phyloP scores from a whole-genome alignment of 2,113 vertebrate genomes.

The Nanorana parkeri region DNA sequence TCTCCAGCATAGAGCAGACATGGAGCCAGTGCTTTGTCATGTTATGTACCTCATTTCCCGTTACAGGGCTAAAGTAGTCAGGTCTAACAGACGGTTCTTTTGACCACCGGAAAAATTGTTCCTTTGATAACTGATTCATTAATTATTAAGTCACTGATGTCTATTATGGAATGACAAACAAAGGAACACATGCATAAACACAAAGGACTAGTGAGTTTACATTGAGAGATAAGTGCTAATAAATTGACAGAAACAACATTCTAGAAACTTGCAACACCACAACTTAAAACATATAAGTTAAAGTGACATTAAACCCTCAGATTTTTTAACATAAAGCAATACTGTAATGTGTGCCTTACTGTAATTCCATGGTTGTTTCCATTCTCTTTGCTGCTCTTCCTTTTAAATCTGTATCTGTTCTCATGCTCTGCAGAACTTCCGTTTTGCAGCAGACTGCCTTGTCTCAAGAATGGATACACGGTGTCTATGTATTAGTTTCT shows the following conservation, averaged over 20 bases:
- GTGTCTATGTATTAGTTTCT: too few relatives aligned
- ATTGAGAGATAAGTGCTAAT: neutral
- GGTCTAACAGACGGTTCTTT: neutral
- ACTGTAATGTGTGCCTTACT: too few relatives aligned
- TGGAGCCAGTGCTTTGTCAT: conserved; percentile 10
- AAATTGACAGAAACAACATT: neutral
- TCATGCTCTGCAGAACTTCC: too few relatives aligned
- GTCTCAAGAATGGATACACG: too few relatives aligned
- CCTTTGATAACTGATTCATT: conserved; percentile 13
- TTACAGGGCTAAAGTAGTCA: neutral
- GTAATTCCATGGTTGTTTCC: too few relatives aligned
- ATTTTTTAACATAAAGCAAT: too few relatives aligned
- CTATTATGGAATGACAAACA: neutral
- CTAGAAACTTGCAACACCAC: neutral
- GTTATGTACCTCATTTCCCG: conserved; percentile 10
- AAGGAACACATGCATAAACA: conserved; percentile 11
- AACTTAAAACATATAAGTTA: neutral
- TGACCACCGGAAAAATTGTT: conserved; percentile 23
- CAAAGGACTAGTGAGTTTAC: conserved; percentile 8
- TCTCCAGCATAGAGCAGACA: neutral
- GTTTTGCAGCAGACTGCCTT: too few relatives aligned
- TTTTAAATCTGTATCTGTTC: too few relatives aligned
- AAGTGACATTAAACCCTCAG: too few relatives aligned
- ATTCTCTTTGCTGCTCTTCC: too few relatives aligned
- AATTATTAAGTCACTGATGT: conserved; percentile 11